Conservation (phyloP, 1,140 invertebrate species). For the Centruroides sculpturatus region DNA sequence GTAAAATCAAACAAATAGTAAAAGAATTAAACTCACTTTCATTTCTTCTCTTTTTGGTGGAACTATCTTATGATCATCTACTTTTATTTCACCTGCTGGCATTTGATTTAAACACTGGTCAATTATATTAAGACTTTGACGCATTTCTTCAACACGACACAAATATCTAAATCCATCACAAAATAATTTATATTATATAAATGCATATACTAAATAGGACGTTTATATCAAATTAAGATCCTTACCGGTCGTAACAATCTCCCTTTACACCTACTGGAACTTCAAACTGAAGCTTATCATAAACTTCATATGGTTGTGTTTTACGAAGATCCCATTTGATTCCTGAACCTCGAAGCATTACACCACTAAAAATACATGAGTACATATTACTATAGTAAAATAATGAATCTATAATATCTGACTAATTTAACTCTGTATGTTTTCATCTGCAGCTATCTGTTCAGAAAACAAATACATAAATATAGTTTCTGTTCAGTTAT, state of each 20-base stretch:
- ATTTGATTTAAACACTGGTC: conserved; percentile 95
- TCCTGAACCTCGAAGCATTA: conserved; percentile 37
- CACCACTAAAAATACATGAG: conserved; percentile 13
- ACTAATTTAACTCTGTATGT: too few species aligned
- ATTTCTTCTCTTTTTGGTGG: conserved; percentile 84
- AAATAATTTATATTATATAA: not conserved
- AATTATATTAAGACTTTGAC: conserved; percentile 86
- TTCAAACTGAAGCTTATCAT: conserved; percentile 87
- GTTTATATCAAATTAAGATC: not conserved
- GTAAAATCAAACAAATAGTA: too few species aligned
- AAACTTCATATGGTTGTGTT: conserved; percentile 89
- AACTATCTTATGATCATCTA: conserved; percentile 85
- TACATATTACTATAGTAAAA: too few species aligned
- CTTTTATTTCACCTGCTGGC: conserved; percentile 84
- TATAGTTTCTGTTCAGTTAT: too few species aligned
- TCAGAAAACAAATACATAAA: too few species aligned
- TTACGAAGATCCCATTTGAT: conserved; percentile 98
- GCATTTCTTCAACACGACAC: conserved; percentile 90
- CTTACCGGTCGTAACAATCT: conserved; percentile 85
- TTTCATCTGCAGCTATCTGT: too few species aligned
- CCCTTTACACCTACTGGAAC: conserved; percentile 87
- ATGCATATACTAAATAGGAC: too few species aligned
- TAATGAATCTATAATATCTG: too few species aligned
- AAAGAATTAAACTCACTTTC: conserved; percentile 46
- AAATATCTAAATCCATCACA: conserved; percentile 50